Evolutionary conservation across 1,140 invertebrate species (phyloP).

Genomic region (Cyrtorhinus lividipennis): DNA sequence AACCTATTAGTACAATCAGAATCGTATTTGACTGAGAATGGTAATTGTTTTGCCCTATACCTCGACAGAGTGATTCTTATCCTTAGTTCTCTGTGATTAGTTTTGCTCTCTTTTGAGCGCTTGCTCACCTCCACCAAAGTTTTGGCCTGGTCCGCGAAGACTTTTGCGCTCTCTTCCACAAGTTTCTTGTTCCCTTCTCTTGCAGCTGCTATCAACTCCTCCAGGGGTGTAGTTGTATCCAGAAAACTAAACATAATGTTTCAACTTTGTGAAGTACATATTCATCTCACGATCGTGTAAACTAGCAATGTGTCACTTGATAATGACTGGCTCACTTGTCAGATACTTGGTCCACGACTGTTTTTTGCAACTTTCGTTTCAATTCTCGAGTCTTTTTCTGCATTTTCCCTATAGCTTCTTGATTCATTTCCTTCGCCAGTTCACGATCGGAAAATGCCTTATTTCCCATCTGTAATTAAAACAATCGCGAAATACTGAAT

Average conservation of each 20-base stretch:
- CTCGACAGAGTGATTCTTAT: too few species aligned
- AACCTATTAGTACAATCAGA: constrained; percentile 54
- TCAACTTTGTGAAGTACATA: too few species aligned
- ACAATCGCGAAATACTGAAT: too few species aligned
- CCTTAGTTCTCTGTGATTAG: too few species aligned
- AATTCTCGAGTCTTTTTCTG: constrained; percentile 87
- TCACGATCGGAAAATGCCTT: neutral
- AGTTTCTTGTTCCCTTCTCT: constrained; percentile 85
- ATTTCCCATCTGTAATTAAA: neutral
- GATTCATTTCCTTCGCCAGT: neutral
- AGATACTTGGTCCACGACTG: constrained; percentile 98
- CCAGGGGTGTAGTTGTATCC: constrained; percentile 87
- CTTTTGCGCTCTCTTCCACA: constrained; percentile 71
- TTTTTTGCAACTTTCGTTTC: constrained; percentile 82
- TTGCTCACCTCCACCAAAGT: constrained; percentile 93
- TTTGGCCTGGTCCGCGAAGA: constrained; percentile 92
- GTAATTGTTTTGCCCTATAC: too few species aligned
- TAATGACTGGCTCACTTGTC: constrained; percentile 53
- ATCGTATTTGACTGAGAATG: too few species aligned
- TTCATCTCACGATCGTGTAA: too few species aligned
- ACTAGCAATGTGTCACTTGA: too few species aligned
- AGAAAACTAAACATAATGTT: constrained; percentile 66
- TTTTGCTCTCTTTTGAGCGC: neutral
- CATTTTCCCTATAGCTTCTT: constrained; percentile 92
- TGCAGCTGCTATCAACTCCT: constrained; percentile 91